These are phyloP conservation scores for Oligia strigilis DNA, from an alignment of 2,888 invertebrate genomes.

Conservation along the genomic window DNA sequence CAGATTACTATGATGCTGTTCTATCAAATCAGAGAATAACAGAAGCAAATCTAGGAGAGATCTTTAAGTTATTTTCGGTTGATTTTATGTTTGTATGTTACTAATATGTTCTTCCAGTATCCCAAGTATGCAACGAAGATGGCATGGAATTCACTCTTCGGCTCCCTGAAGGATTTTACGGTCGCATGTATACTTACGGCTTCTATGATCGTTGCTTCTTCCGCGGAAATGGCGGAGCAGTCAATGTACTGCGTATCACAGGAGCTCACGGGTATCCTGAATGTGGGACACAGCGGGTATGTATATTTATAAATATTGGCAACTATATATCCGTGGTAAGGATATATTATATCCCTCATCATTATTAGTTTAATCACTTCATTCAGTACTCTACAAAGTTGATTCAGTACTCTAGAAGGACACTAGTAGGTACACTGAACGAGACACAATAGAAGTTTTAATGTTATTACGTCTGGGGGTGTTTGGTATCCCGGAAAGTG, in stretches of 20 bases:
- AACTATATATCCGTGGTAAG: too few species aligned
- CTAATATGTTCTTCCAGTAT: slow-evolving; percentile 90
- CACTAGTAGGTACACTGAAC: background rate
- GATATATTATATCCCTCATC: too few species aligned
- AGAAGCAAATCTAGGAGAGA: background rate
- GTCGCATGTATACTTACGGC: slow-evolving; percentile 97
- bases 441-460: background rate
- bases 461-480: background rate
- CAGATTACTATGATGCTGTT: too few species aligned
- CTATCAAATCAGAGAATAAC: background rate
- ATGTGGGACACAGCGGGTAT: slow-evolving; percentile 96
- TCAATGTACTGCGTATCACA: slow-evolving; percentile 95
- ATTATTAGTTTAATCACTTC: background rate
- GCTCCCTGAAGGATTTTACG: slow-evolving; percentile 97
- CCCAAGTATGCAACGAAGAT: slow-evolving; percentile 97
- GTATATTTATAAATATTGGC: slow-evolving; percentile 29
- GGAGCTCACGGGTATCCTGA: slow-evolving; percentile 98
- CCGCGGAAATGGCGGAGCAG: slow-evolving; percentile 96
- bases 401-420: too few species aligned
- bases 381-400: too few species aligned
- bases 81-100: background rate
- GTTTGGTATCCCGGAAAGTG: background rate
- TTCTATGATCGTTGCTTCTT: slow-evolving; percentile 97
- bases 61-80: background rate
- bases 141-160: slow-evolving; percentile 98